These are phyloP conservation scores for Standfussiana lucernea DNA, from an alignment of 2,888 invertebrate species.

Conservation along the genomic window DNA sequence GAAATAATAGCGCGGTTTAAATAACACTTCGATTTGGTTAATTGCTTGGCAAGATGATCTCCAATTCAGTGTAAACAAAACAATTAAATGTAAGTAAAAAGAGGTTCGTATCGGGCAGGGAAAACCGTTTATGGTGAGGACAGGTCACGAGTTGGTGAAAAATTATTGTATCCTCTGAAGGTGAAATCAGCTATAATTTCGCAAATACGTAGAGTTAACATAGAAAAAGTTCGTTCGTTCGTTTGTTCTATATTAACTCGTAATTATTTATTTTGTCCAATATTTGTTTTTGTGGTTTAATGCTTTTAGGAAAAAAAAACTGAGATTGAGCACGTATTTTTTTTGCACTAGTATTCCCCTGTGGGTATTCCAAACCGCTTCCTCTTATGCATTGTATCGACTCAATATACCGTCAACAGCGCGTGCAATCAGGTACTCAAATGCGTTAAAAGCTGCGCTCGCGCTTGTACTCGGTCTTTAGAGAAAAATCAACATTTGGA, in stretches of 20 bases:
- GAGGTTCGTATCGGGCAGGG: background rate
- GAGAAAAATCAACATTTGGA: background rate
- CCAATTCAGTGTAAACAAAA: background rate
- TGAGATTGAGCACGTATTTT: background rate
- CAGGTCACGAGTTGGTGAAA: background rate
- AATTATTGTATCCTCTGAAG: background rate
- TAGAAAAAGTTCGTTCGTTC: too few species aligned
- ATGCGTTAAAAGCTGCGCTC: background rate
- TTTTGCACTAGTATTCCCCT: background rate
- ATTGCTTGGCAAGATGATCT: constrained; percentile 12
- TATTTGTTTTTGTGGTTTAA: background rate
- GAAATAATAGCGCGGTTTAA: constrained; percentile 15
- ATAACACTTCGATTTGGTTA: constrained; percentile 4
- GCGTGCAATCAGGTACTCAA: background rate
- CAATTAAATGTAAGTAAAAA: too few species aligned
- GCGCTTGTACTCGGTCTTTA: background rate
- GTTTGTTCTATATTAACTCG: background rate
- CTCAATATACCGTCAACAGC: constrained; percentile 4
- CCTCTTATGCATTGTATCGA: constrained; percentile 6
- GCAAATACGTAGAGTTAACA: constrained; percentile 1
- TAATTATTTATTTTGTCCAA: background rate
- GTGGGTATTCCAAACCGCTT: background rate
- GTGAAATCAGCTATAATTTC: background rate
- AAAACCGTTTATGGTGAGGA: background rate
- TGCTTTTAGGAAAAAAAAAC: background rate